Evolutionary conservation across 2,113 vertebrate species (phyloP), one percentile per base, ranked within the genome.

Genomic region (Oostethus manadensis): DNA sequence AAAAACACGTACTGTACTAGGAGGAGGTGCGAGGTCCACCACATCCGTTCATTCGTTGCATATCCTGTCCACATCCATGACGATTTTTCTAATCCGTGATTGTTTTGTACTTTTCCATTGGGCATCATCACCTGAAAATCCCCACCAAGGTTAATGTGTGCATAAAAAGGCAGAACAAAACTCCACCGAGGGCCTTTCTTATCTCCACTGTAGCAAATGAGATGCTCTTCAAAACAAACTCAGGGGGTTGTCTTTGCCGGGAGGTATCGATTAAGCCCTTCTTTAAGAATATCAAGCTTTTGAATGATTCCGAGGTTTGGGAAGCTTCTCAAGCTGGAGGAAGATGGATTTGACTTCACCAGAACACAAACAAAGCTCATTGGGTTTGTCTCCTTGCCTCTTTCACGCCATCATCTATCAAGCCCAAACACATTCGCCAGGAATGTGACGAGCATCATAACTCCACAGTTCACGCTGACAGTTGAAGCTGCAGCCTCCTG

Each of bases 151-250:
- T 40, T 55, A 40, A 21, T 40, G 33, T 40, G 21, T 21, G 40
- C 53, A 40, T 15, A 40, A 40, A 40, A 20, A 55, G 33, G 18
- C n/a, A 42, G 15, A 21, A 14, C 23, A 51, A 23, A 38, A 21
- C 33, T 55, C 33, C 53, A 55, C 53, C 18, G 38, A 45, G 23
- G 42, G 59, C 4, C 4, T 33, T 69, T 58, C 62, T 57, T 45
- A 42, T 71, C 68, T 77, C 48, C 11, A 47, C 70, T 61, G 22
- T 40, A 15, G 22, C 51, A 55, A 73, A 65, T 73, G 56, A 64
- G 73, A 80, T 60, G 70, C 44, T 73, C 56, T 63, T 60, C 48
- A 69, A 78, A 58, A 67, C 82, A 77, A 72, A 73, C 64, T 73
- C 20, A 51, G 48, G 38, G 4, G 51, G 68, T 50, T 56, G 72